Evolutionary conservation across 2,113 vertebrate genomes (phyloP), one percentile per base, ranked within the genome.

Genomic region (Hepsetus odoe): DNA sequence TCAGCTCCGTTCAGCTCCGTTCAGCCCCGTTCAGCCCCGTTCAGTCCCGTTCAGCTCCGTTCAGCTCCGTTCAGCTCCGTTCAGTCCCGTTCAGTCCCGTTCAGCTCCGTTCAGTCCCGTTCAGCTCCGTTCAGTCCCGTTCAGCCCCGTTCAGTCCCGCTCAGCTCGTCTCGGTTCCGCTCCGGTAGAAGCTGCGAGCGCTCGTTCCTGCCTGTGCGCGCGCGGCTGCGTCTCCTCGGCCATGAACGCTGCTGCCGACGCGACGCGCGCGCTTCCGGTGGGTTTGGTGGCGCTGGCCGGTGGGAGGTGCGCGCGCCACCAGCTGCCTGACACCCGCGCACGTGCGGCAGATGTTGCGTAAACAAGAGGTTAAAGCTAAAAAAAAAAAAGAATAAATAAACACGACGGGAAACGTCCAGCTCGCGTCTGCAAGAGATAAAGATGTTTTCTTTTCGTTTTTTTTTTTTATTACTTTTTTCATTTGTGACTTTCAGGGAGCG

Each of bases 61-160:
- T 83, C 59, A 38, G 26, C 32, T 18, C 2, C 46, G 68, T 1
- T 40, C 28, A n/a, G n/a, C n/a, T n/a, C n/a, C n/a, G n/a, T n/a
- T n/a, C n/a, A n/a, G n/a, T n/a, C n/a, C n/a, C n/a, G n/a, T 84
- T 85, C 79, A 80, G 84, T 62, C 88, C 88, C 87, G 89, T 86
- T 65, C 32, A 12, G 80, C 84, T 74, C 18, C 85, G 80, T 72
- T 83, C 59, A 38, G 26, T 35, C 14, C 2, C 46, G 68, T 1
- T 40, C 28, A n/a, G n/a, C n/a, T n/a, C n/a, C n/a, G n/a, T 84
- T 85, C 79, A 80, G 84, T 62, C 88, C 88, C 87, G 89, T 86
- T 65, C 32, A 12, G 46, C 69, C 80, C 74, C 88, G 86, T 84
- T 85, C 79, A 80, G 84, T 62, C 88, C 88, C 87, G 89, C 86